Conservation (phyloP, 1,140 invertebrate species). For the Nasonia giraulti region DNA sequence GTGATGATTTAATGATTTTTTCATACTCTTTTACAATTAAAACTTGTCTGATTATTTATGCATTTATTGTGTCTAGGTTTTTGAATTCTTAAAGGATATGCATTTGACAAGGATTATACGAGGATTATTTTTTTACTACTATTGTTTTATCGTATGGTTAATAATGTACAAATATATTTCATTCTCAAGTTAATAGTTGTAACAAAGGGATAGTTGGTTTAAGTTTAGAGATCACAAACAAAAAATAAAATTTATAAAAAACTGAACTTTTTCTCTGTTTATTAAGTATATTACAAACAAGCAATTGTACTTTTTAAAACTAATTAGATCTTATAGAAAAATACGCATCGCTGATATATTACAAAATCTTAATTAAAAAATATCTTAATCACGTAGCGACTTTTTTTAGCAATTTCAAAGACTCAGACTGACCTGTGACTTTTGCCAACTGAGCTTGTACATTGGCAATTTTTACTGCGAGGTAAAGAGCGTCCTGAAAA, state of each 20-base stretch:
- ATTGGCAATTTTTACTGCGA: conserved; percentile 79
- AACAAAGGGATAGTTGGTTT: neutral
- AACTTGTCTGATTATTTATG: neutral
- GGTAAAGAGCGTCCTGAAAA: conserved; percentile 79
- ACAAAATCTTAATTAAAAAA: neutral
- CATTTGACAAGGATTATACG: too few relatives aligned
- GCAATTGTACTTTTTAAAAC: neutral
- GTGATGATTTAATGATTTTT: conserved; percentile 34
- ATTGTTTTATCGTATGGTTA: conserved; percentile 8
- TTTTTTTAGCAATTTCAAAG: conserved; percentile 56
- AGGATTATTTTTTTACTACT: conserved; percentile 18
- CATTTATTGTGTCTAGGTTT: neutral
- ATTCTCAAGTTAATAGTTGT: neutral
- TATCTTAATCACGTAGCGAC: neutral
- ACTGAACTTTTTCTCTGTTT: neutral
- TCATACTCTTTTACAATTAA: neutral
- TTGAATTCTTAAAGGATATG: neutral
- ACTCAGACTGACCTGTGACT: conserved; percentile 57
- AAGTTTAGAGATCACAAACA: neutral
- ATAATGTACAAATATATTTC: conserved; percentile 8
- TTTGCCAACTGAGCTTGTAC: conserved; percentile 75
- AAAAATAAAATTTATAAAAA: conserved; percentile 19
- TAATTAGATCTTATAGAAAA: neutral
- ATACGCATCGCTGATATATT: neutral
- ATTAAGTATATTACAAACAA: neutral